Conservation (phyloP, 2,113 vertebrate species). For the Anseranas semipalmata region DNA sequence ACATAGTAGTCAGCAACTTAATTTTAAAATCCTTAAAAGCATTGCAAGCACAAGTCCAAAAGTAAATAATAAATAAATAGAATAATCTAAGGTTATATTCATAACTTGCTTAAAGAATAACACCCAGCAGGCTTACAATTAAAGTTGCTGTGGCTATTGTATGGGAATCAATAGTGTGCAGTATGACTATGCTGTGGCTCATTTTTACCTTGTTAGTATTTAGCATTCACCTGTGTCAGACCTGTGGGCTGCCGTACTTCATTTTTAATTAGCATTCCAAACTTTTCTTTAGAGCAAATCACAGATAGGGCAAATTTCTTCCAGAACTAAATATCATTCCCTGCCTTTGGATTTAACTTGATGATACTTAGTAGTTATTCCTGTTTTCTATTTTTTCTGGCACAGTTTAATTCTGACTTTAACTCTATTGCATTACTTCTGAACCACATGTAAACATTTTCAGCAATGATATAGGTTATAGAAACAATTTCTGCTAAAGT, state of each 20-base stretch:
- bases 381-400: not conserved
- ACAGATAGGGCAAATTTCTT: not conserved
- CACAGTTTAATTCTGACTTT: not conserved
- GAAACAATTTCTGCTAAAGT: not conserved
- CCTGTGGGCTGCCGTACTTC: not conserved
- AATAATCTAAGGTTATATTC: not conserved
- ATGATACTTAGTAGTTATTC: not conserved
- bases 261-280: not conserved
- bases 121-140: not conserved
- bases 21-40: slow-evolving; percentile 26
- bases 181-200: not conserved
- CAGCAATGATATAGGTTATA: not conserved
- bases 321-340: not conserved
- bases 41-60: slow-evolving; percentile 1
- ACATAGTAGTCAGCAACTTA: not conserved
- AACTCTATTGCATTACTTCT: not conserved
- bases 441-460: not conserved
- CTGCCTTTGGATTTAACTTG: not conserved
- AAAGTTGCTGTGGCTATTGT: not conserved
- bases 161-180: not conserved
- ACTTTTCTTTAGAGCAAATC: not conserved
- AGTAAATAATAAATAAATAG: not conserved
- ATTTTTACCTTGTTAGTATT: not conserved
- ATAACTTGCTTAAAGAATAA: not conserved
- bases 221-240: not conserved